phyloP scores from a whole-genome alignment of 2,113 vertebrate genomes.

The Motacilla tschutschensis region DNA sequence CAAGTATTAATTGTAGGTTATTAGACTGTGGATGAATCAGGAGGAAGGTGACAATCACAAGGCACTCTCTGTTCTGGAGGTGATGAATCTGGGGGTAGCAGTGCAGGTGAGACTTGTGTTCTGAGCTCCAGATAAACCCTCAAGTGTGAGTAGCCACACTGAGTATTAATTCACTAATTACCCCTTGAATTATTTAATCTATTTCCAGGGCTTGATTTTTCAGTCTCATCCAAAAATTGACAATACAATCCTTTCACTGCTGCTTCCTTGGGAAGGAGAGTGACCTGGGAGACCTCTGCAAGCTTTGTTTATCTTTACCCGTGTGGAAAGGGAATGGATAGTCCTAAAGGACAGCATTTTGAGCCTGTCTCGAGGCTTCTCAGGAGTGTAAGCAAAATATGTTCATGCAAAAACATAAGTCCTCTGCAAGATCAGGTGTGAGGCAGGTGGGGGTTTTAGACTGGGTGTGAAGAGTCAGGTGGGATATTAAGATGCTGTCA shows the following conservation, averaged over 20 bases:
- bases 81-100: background rate
- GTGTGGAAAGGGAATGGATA: background rate
- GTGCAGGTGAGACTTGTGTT: background rate
- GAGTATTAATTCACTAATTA: background rate
- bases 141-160: background rate
- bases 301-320: background rate
- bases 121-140: background rate
- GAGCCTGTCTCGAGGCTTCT: background rate
- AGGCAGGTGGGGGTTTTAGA: background rate
- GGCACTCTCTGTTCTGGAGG: background rate
- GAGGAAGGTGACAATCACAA: conserved; percentile 3
- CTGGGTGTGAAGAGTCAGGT: background rate
- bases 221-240: background rate
- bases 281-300: background rate
- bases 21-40: background rate
- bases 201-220: background rate
- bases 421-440: background rate
- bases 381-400: background rate
- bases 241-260: background rate
- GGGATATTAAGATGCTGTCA: background rate
- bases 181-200: background rate
- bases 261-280: background rate
- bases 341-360: background rate
- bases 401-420: background rate
- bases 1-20: background rate